A percentile compares a stretch with the other conserved stretches of the same genome.
These are phyloP conservation scores for Tachypleus tridentatus DNA, from an alignment of 1,140 invertebrate genomes.

Conservation along the genomic window DNA sequence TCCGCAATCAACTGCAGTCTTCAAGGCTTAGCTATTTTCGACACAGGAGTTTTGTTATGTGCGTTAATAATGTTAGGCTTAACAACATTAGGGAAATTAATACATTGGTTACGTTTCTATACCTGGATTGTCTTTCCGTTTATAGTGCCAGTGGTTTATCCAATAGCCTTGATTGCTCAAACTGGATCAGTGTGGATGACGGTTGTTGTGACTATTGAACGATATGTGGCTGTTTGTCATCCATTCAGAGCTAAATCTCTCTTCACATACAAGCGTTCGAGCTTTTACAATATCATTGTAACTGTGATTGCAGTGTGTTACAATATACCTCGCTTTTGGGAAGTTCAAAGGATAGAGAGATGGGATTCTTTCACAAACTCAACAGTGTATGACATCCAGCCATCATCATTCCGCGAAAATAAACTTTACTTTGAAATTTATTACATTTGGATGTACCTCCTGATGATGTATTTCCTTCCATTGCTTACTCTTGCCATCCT, in stretches of 20 bases:
- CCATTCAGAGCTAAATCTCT: conserved; percentile 72
- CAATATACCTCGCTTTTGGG: conserved; percentile 60
- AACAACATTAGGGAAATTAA: conserved; percentile 9
- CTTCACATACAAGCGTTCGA: conserved; percentile 79
- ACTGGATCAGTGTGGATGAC: conserved; percentile 91
- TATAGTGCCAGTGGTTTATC: conserved; percentile 69
- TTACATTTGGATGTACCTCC: conserved; percentile 81
- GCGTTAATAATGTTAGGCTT: conserved; percentile 12
- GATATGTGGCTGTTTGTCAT: conserved; percentile 93
- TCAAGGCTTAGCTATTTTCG: too few species aligned
- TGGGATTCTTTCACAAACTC: conserved; percentile 18
- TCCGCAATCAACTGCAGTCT: too few species aligned
- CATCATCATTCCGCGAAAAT: conserved; percentile 55
- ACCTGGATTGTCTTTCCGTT: conserved; percentile 59
- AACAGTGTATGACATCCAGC: conserved; percentile 42
- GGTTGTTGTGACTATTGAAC: conserved; percentile 84
- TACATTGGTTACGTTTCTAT: conserved; percentile 41
- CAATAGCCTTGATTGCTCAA: conserved; percentile 69
- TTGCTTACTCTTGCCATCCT: conserved; percentile 69
- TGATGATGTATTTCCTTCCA: conserved; percentile 84
- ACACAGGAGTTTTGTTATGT: conserved; percentile 5
- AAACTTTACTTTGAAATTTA: conserved; percentile 67
- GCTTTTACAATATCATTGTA: conserved; percentile 70
- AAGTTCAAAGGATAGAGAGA: conserved; percentile 30
- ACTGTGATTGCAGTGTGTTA: conserved; percentile 69